Percentiles rank a stretch among this genome's conserved stretches.
Conservation (phyloP, 2,888 invertebrate species). For the Pandemis cinnamomeana region DNA sequence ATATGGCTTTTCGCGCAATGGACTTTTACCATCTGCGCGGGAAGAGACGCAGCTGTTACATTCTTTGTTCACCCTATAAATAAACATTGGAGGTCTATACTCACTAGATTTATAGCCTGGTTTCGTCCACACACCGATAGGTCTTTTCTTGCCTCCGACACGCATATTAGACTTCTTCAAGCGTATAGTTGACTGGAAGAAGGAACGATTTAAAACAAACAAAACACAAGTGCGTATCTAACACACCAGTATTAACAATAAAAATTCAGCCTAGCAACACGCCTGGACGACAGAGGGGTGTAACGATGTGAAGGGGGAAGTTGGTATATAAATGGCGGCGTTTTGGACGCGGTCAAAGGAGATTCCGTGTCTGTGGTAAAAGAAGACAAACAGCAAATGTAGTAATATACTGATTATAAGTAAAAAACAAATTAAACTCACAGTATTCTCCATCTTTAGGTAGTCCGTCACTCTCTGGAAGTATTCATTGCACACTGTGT, state of each 20-base stretch:
- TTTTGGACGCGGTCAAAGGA: no score
- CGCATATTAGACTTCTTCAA: conserved; percentile 42
- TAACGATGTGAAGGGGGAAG: no score
- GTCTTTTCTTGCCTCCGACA: conserved; percentile 46
- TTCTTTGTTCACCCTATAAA: no score
- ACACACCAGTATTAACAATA: background rate
- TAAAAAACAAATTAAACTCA: conserved; percentile 6
- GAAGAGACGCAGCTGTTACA: no score
- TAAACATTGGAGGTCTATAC: background rate
- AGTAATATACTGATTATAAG: background rate
- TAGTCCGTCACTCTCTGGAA: conserved; percentile 53
- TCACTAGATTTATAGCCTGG: conserved; percentile 46
- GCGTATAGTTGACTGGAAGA: conserved; percentile 47
- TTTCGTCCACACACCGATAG: conserved; percentile 47
- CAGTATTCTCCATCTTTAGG: conserved; percentile 45
- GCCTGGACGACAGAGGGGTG: background rate
- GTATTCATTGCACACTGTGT: conserved; percentile 55
- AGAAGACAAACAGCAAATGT: background rate
- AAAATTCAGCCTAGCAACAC: no score
- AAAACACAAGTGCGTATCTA: background rate
- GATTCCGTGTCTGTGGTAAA: background rate
- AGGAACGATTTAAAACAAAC: no score
- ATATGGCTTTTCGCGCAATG: no score
- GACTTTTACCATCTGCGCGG: no score
- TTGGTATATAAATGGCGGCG: no score